Evolutionary conservation across 2,797 vertebrate genomes (phyloP).

Genomic region (Coregonus suidteri): DNA sequence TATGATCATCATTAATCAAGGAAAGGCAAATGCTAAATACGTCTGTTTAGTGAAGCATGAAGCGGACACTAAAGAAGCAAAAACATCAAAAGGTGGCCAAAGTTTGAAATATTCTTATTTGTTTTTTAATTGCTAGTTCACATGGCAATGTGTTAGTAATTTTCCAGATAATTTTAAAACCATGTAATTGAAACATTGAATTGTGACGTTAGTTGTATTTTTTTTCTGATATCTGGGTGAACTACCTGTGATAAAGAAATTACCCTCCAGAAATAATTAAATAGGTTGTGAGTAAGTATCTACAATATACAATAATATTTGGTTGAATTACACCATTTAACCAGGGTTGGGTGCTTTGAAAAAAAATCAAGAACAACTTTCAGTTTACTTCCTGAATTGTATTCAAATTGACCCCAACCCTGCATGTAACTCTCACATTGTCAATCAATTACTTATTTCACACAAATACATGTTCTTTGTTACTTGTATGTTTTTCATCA

Average conservation of each 20-base stretch:
- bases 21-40: background rate
- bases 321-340: too few species aligned
- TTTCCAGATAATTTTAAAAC: background rate
- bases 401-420: too few species aligned
- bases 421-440: background rate
- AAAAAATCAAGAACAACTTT: too few species aligned
- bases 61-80: background rate
- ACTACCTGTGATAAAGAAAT: too few species aligned
- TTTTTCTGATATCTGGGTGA: too few species aligned
- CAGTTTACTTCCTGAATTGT: too few species aligned
- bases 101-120: background rate
- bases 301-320: too few species aligned
- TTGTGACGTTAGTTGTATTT: background rate
- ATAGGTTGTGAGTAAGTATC: too few species aligned
- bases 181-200: background rate
- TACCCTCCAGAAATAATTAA: too few species aligned
- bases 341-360: too few species aligned
- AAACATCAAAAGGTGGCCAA: background rate
- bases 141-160: background rate
- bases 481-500: background rate
- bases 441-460: background rate
- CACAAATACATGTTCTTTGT: background rate
- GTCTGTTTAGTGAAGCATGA: slow-evolving; percentile 5
- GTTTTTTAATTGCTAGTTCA: background rate
- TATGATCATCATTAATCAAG: slow-evolving; percentile 1